Evolutionary conservation across 2,888 invertebrate genomes (phyloP).

Genomic region (Athalia circularis): DNA sequence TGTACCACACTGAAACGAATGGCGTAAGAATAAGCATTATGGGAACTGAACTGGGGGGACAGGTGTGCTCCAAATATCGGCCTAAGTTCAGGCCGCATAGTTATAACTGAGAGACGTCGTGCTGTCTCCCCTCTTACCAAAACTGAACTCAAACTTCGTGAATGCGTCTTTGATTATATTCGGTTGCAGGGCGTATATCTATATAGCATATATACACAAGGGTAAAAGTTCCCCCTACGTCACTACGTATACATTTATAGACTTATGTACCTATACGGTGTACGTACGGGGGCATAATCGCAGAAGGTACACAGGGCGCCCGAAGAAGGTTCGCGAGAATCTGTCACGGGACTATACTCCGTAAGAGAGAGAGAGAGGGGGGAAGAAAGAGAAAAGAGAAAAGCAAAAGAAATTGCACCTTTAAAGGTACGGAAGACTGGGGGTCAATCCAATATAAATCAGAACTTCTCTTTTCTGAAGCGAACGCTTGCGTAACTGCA

Average conservation of each 20-base stretch:
- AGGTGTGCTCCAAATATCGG: conserved; percentile 69
- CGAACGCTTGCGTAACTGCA: conserved; percentile 36
- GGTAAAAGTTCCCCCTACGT: conserved; percentile 34
- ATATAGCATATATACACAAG: no score
- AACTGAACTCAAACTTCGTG: conserved; percentile 57
- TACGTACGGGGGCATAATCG: not conserved
- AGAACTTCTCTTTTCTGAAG: conserved; percentile 57
- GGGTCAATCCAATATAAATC: conserved; percentile 71
- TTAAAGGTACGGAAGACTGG: conserved; percentile 63
- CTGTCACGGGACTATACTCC: conserved; percentile 59
- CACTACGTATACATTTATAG: not conserved
- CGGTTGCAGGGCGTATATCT: conserved; percentile 52
- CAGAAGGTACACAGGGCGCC: conserved; percentile 12
- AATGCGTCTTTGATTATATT: conserved; percentile 69
- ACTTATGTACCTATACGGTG: not conserved
- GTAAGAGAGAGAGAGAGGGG: not conserved
- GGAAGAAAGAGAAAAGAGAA: not conserved
- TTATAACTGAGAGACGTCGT: conserved; percentile 19
- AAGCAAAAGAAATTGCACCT: conserved; percentile 59
- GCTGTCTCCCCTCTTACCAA: conserved; percentile 55
- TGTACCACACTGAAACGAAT: conserved; percentile 50
- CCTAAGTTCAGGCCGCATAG: conserved; percentile 47
- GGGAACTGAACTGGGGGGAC: conserved; percentile 56
- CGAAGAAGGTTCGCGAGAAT: conserved; percentile 45
- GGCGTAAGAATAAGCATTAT: conserved; percentile 42